These are phyloP conservation scores for Acanthaster planci DNA, from an alignment of 35 echinoderm and acorn worm genomes.

Conservation along the genomic window DNA sequence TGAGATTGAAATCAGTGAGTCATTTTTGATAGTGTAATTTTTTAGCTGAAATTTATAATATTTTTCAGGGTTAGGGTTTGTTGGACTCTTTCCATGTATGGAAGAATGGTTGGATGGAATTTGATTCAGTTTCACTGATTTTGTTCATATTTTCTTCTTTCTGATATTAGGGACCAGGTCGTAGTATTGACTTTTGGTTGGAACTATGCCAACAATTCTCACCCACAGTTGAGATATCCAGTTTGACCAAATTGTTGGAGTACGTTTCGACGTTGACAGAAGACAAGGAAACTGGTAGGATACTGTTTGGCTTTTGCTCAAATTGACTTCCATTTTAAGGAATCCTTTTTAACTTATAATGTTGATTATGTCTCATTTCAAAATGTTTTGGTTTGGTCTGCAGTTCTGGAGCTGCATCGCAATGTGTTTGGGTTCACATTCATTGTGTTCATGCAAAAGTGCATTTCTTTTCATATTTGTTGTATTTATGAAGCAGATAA, in stretches of 20 bases:
- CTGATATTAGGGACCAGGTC: constrained; percentile 46
- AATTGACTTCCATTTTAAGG: too few species aligned
- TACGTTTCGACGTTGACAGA: constrained; percentile 69
- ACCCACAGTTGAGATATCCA: constrained; percentile 50
- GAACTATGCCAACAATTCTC: constrained; percentile 69
- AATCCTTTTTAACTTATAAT: too few species aligned
- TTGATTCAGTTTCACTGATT: background rate
- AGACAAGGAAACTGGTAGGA: constrained; percentile 55
- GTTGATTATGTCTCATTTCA: too few species aligned
- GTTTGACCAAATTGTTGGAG: constrained; percentile 60
- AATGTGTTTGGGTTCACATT: constrained; percentile 5
- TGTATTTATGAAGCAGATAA: background rate
- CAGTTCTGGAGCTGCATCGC: background rate
- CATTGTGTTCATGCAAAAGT: constrained; percentile 29
- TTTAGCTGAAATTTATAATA: too few species aligned
- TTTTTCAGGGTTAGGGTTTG: too few species aligned
- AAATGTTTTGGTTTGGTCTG: too few species aligned
- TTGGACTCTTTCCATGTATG: background rate
- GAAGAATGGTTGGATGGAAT: too few species aligned
- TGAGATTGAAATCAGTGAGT: too few species aligned
- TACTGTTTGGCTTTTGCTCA: too few species aligned
- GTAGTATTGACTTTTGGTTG: constrained; percentile 84
- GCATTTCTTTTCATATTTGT: too few species aligned
- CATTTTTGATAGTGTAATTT: too few species aligned
- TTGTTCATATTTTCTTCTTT: background rate